Base-by-base conservation (phyloP, 2,797 vertebrate species). In the Pagetopsis macropterus region DNA sequence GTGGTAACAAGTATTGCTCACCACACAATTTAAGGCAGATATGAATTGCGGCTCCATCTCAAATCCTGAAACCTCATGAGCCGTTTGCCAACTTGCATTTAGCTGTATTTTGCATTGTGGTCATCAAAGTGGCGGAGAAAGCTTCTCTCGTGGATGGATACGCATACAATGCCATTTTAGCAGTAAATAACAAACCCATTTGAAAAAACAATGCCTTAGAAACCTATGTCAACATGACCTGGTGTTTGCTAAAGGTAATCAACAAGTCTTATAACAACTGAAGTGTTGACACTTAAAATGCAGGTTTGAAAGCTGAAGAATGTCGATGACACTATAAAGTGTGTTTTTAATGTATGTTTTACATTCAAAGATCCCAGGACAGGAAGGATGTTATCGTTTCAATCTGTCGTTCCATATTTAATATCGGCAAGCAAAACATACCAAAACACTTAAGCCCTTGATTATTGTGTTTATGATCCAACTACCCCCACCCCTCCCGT, bases 341-440 rank as follows among this genome's bases (percentile, higher is more conserved):
- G 49, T 61, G 40, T 68, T 62, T 57, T 12, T 43, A 27, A 37
- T 33, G 43, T 21, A 37, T 33, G 16, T 46, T 63, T 65, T n/a
- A 50, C 1, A 55, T 61, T 60, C 83, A 82, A 82, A 75, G 75
- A 66, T 72, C 79, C 77, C 76, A 77, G 73, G 76, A 84, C 76
- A 78, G 65, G 41, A 11, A 19, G 3, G 61, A 51, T 15, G 2
- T 33, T 49, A 17, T 56, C 48, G 15, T 40, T 9, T 21, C 10
- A 21, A 76, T 51, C 33, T 50, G 21, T 11, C 12, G 5, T 37
- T 56, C 16, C 11, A 63, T 9, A 6, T 21, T 50, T 21, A 59
- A 15, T 17, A 11, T 2, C n/a, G 57, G 17, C 2, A 63, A 31
- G 3, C 3, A 27, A 43, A 49, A 54, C 48, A 56, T 19, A 45